phyloP scores from a whole-genome alignment of 1,140 invertebrate species.

The Ctenoplectra terminalis region DNA sequence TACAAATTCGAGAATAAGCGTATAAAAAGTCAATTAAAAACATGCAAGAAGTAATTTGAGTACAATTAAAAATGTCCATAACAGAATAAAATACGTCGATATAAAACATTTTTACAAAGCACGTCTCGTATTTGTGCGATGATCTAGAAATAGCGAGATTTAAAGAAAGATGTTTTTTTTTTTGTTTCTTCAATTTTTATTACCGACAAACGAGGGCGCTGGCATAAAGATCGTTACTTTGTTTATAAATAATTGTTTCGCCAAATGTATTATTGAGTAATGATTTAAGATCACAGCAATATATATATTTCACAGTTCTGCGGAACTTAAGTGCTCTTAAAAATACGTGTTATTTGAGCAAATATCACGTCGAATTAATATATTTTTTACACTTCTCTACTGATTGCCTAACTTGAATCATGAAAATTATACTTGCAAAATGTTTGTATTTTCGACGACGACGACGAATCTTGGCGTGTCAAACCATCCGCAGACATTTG shows the following conservation, averaged over 20 bases:
- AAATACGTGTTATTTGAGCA: background rate
- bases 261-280: no score
- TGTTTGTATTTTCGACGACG: background rate
- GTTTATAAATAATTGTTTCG: conserved; percentile 31
- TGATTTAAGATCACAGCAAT: background rate
- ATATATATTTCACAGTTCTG: background rate
- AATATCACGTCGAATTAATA: background rate
- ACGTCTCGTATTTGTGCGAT: background rate
- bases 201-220: background rate
- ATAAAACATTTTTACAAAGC: background rate
- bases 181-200: background rate
- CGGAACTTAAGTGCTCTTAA: background rate
- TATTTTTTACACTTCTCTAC: background rate
- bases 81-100: background rate
- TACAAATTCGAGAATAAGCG: conserved; percentile 4
- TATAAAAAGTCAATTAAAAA: conserved; percentile 1
- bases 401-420: conserved; percentile 2
- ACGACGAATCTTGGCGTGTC: background rate
- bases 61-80: background rate
- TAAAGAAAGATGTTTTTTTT: background rate
- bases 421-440: conserved; percentile 19
- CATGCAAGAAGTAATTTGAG: conserved; percentile 1
- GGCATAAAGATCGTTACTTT: background rate
- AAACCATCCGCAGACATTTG: background rate
- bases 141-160: background rate